Conservation (phyloP, 2,113 vertebrate genomes). For the Reinhardtius hippoglossoides region DNA sequence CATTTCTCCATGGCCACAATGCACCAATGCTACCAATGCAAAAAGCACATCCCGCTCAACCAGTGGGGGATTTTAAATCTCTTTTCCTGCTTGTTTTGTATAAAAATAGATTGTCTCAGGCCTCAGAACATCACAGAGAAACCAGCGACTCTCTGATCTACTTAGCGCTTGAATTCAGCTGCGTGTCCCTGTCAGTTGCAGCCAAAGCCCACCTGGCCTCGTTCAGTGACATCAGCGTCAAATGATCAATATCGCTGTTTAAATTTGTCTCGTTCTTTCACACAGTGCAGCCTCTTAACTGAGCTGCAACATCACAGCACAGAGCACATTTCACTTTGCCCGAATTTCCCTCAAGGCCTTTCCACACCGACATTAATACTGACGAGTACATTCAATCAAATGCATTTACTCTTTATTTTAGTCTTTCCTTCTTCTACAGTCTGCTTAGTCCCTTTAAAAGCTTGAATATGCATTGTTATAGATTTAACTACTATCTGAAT, state of each 20-base stretch:
- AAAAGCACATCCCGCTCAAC: constrained; percentile 34
- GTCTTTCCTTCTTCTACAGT: too few relatives aligned
- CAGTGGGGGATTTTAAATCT: constrained; percentile 48
- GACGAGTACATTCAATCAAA: background rate
- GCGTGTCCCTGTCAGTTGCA: constrained; percentile 15
- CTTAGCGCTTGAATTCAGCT: constrained; percentile 17
- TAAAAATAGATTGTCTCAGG: constrained; percentile 57
- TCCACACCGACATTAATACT: background rate
- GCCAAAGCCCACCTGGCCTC: constrained; percentile 42
- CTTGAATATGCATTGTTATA: too few relatives aligned
- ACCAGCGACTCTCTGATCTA: constrained; percentile 10
- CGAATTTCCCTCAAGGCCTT: background rate
- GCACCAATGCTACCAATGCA: constrained; percentile 26
- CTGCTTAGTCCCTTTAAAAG: too few relatives aligned
- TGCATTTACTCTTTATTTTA: background rate
- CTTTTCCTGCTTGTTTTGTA: constrained; percentile 41
- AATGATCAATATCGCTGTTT: constrained; percentile 21
- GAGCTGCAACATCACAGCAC: background rate
- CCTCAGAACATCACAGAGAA: constrained; percentile 23
- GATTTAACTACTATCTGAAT: too few relatives aligned
- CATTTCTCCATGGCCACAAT: constrained; percentile 36
- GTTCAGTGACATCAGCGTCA: constrained; percentile 28
- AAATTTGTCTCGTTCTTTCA: constrained; percentile 25
- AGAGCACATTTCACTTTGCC: background rate
- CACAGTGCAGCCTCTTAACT: background rate